Evolutionary conservation across 2,888 invertebrate species (phyloP).

Genomic region (Sussaba pulchella): DNA sequence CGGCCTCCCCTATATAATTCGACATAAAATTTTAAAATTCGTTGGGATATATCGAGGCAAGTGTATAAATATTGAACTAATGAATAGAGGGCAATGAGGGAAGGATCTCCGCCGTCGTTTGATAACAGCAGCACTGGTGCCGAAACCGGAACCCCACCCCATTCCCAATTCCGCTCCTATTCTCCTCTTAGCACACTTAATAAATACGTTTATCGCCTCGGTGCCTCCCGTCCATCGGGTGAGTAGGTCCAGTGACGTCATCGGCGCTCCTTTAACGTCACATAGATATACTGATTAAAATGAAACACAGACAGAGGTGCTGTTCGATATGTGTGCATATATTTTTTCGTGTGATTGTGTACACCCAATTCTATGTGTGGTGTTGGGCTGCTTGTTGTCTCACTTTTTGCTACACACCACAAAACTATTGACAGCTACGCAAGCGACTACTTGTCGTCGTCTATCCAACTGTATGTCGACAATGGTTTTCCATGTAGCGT

Average conservation of each 20-base stretch:
- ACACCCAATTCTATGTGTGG: background rate
- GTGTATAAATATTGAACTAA: slow-evolving; percentile 17
- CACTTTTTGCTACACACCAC: background rate
- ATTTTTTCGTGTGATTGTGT: background rate
- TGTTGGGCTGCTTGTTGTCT: background rate
- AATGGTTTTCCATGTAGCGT: slow-evolving; percentile 42
- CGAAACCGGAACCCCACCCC: slow-evolving; percentile 37
- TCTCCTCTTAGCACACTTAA: slow-evolving; percentile 76
- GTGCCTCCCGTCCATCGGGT: slow-evolving; percentile 76
- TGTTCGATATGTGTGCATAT: slow-evolving; percentile 6
- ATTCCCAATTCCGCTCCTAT: slow-evolving; percentile 20
- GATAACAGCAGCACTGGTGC: slow-evolving; percentile 6
- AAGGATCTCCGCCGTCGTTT: slow-evolving; percentile 22
- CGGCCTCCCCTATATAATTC: too few species aligned
- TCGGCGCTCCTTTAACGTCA: slow-evolving; percentile 77
- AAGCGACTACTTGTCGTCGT: slow-evolving; percentile 1
- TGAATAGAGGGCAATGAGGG: too few species aligned
- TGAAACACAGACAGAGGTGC: slow-evolving; percentile 65
- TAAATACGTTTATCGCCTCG: slow-evolving; percentile 80
- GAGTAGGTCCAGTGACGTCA: slow-evolving; percentile 81
- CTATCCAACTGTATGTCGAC: slow-evolving; percentile 11
- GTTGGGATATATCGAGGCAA: background rate
- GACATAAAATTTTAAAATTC: background rate
- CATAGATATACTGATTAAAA: slow-evolving; percentile 74
- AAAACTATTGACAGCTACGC: slow-evolving; percentile 48